phyloP scores from a whole-genome alignment of 2,113 vertebrate genomes.

The Sylvia atricapilla region DNA sequence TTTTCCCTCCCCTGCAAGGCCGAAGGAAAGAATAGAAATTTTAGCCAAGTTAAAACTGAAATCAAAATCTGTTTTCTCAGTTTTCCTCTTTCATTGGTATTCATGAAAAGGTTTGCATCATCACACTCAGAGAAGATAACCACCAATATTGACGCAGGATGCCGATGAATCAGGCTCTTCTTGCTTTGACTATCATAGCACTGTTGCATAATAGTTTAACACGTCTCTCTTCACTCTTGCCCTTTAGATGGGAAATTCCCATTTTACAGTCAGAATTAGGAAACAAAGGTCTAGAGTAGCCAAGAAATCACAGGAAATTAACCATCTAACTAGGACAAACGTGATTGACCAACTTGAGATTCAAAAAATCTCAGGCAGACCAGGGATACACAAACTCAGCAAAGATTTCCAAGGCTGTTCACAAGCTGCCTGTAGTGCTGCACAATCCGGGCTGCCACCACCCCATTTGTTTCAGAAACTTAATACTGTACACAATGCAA shows the following conservation, averaged over 20 bases:
- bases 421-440: neutral
- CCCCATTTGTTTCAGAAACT: neutral
- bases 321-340: neutral
- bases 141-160: neutral
- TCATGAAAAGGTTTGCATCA: neutral
- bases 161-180: neutral
- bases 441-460: neutral
- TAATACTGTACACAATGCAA: rapidly evolving
- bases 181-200: neutral
- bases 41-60: neutral
- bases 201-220: neutral
- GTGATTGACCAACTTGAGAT: neutral
- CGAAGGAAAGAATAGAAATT: neutral
- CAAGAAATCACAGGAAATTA: neutral
- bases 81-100: neutral
- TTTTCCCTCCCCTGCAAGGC: rapidly evolving
- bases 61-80: neutral
- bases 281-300: neutral
- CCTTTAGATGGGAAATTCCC: neutral
- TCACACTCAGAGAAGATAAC: neutral
- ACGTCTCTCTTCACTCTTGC: neutral
- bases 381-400: neutral
- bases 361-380: neutral
- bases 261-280: neutral
- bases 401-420: neutral